A percentile compares a stretch with the other conserved stretches of the same genome.
Evolutionary conservation across 2,797 vertebrate species (phyloP).

Genomic region (Novumbra hubbsi): DNA sequence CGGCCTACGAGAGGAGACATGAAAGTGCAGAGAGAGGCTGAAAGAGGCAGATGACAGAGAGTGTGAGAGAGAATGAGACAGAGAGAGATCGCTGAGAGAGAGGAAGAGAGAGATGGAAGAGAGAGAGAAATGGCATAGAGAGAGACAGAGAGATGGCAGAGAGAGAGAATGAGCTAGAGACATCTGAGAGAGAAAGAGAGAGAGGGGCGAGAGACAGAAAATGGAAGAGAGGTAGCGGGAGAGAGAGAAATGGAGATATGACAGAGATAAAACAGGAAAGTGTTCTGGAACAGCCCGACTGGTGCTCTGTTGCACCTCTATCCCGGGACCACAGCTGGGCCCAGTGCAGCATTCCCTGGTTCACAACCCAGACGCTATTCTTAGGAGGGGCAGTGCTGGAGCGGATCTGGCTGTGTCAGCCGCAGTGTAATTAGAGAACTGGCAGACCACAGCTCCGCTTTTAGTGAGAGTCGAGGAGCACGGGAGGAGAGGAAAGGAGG

Average conservation of each 20-base stretch:
- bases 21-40: neutral
- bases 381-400: conserved; percentile 36
- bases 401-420: conserved; percentile 33
- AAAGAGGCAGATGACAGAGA: neutral
- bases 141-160: neutral
- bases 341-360: neutral
- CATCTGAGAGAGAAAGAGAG: neutral
- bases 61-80: neutral
- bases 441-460: conserved; percentile 14
- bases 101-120: conserved; percentile 11
- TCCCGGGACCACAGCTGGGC: conserved; percentile 5
- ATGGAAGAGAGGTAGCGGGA: conserved; percentile 19
- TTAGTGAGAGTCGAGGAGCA: neutral
- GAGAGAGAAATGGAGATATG: conserved; percentile 24
- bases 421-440: conserved; percentile 43
- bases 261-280: conserved; percentile 12
- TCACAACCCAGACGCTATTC: conserved; percentile 27
- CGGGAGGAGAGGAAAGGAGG: conserved; percentile 14
- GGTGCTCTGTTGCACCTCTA: neutral
- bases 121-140: conserved; percentile 14
- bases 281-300: neutral
- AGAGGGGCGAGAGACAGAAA: conserved; percentile 23
- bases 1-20: neutral
- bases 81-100: conserved; percentile 15
- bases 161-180: no score